These are phyloP conservation scores for Nerophis lumbriciformis DNA, from an alignment of 2,113 vertebrate genomes.

Conservation along the genomic window DNA sequence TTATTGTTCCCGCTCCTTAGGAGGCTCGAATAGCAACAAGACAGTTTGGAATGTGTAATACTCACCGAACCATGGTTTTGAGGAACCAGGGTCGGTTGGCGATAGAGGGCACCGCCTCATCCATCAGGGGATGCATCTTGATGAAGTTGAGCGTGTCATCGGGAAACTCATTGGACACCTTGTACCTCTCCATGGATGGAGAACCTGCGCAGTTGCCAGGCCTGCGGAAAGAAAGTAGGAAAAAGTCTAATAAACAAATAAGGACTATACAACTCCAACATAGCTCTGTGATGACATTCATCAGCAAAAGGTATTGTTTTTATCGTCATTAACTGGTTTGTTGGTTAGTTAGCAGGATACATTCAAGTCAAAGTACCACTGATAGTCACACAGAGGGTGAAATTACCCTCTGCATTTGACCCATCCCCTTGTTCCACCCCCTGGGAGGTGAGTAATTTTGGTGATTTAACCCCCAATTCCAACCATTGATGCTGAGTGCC, in stretches of 20 bases:
- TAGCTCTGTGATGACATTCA: too few relatives aligned
- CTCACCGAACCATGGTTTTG: slow-evolving; percentile 97
- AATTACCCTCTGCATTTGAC: too few relatives aligned
- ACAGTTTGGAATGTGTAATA: slow-evolving; percentile 31
- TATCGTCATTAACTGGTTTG: too few relatives aligned
- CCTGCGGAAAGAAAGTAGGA: slow-evolving; percentile 59
- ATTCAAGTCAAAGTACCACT: too few relatives aligned
- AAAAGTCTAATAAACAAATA: neutral
- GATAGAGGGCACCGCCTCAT: slow-evolving; percentile 91
- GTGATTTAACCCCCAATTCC: too few relatives aligned
- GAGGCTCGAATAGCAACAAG: slow-evolving; percentile 18
- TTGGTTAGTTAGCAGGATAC: too few relatives aligned
- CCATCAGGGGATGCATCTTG: slow-evolving; percentile 97
- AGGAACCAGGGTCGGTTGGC: slow-evolving; percentile 94
- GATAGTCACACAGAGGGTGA: too few relatives aligned
- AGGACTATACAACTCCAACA: neutral
- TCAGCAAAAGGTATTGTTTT: too few relatives aligned
- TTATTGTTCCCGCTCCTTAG: slow-evolving; percentile 34
- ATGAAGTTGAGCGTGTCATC: slow-evolving; percentile 98
- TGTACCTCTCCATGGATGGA: slow-evolving; percentile 80
- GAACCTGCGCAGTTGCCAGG: slow-evolving; percentile 91
- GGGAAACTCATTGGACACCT: slow-evolving; percentile 92
- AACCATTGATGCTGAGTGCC: too few relatives aligned
- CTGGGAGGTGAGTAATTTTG: too few relatives aligned
- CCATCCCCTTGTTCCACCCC: too few relatives aligned